Evolutionary conservation across 2,888 invertebrate species (phyloP), one percentile per base, ranked within the genome.

Genomic region (Drosophila paranaensis): DNA sequence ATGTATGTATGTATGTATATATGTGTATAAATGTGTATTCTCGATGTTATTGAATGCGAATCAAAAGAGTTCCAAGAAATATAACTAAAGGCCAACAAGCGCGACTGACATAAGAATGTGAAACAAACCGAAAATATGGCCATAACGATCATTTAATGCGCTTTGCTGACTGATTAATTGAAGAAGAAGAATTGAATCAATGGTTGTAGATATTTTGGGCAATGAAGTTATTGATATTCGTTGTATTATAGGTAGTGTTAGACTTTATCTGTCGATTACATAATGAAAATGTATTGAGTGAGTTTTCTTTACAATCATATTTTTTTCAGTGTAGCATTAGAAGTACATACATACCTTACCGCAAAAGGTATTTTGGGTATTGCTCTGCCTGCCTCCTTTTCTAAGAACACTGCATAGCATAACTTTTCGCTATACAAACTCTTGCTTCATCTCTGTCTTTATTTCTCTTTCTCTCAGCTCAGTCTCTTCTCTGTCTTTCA

Each of bases 41-140:
- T 69, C 60, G 58, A 58, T 79, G 77, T 79, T 88, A 82, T 85
- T 82, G 77, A 81, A 78, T 81, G 51, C 85, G 70, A 75, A 67
- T 85, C 67, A 77, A 74, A 80, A 74, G 81, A 74, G 68, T 88
- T 82, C 82, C 86, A 85, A 88, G 88, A 88, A 82, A 74, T 62
- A 46, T 25, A 54, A 40, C 27, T 62, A 75, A 62, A 62, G 68
- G 68, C 74, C 78, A 77, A 62, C 60, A 48, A 62, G 58, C 67
- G 58, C 61, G 54, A 27, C 62, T 27, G 58, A 33, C 46, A n/a
- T 20, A 60, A 74, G 64, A 74, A 74, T 64, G 56, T 27, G 39
- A 46, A 53, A n/a, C 35, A 6, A 33, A 14, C 42, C 3, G 33
- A 9, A 5, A 53, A 42, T 40, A n/a, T 73, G 61, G 48, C 40